Conservation (phyloP, 2,888 invertebrate genomes). For the Mycogona germanica region DNA sequence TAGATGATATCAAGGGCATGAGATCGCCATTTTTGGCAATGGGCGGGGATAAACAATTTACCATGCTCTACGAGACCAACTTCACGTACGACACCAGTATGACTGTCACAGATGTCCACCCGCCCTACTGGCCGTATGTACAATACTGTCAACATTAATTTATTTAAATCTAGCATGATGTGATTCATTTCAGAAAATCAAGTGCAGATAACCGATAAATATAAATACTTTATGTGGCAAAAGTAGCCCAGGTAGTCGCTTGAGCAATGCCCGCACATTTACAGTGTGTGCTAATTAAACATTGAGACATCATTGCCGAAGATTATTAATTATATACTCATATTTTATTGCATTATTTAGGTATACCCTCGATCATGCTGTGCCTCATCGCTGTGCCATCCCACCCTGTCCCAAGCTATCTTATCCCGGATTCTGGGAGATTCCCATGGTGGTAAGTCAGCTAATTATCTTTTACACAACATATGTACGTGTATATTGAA, state of each 20-base stretch:
- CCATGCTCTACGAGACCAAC: constrained; percentile 90
- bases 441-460: constrained; percentile 19
- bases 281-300: too few relatives aligned
- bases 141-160: too few relatives aligned
- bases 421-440: constrained; percentile 21
- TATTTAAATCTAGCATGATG: too few relatives aligned
- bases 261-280: too few relatives aligned
- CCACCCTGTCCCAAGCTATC: constrained; percentile 20
- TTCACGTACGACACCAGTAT: constrained; percentile 93
- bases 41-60: constrained; percentile 94
- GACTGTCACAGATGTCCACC: constrained; percentile 87
- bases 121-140: constrained; percentile 94
- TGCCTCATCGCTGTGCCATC: constrained; percentile 19
- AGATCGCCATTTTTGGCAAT: constrained; percentile 84
- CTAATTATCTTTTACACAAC: not conserved
- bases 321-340: too few relatives aligned
- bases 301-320: too few relatives aligned
- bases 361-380: constrained; percentile 19
- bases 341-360: too few relatives aligned
- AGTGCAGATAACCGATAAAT: too few relatives aligned
- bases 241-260: too few relatives aligned
- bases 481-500: too few relatives aligned
- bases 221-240: too few relatives aligned
- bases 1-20: constrained; percentile 90
- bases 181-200: too few relatives aligned